Base-by-base conservation (phyloP, 2,113 vertebrate genomes). In the Tenrec ecaudatus region DNA sequence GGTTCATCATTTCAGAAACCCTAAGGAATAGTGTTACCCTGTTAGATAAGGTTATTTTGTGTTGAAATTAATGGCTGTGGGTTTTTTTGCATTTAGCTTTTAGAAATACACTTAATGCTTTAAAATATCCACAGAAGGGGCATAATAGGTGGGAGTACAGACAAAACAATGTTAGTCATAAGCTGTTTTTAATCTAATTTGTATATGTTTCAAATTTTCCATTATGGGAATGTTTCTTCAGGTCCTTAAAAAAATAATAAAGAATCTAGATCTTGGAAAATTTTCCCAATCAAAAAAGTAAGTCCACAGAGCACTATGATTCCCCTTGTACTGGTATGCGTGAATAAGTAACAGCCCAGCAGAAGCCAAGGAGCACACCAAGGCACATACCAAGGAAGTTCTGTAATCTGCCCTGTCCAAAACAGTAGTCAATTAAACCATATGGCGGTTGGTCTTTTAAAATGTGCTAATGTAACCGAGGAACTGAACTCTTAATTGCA, bases 71-170 rank as follows among this genome's bases (percentile, higher is more conserved):
- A 53, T 53, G 47, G 47, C 12, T 12, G 47, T 53, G 47, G 47
- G 47, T 53, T 53, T 53, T 53, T 53, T 12, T 2, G 60, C n/a
- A 19, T 62, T 62, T 66, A 69, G 29, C 66, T 85, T 68, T 88
- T 94, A 95, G 69, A 88, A 29, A 77, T 33, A 80, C 31, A 84
- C 43, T 93, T 69, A 4, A 86, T 83, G 14, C 19, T 64, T 90
- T 2, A 20, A 77, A 60, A 89, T 71, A 82, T 53, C 25, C 10
- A 12, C 6, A 62, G 14, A 87, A 76, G 43, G 85, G 36, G 29
- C 53, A 78, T 53, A 78, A n/a, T 40, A 8, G 8, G 14, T 66
- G 22, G 3, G 6, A 79, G 1, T 60, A 82, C 12, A 53, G 12
- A 53, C 12, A 53, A 53, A 53, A 53, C 47, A 5, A 14, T 53